Conservation (phyloP, 1,140 invertebrate genomes). For the Sycophila sp. region DNA sequence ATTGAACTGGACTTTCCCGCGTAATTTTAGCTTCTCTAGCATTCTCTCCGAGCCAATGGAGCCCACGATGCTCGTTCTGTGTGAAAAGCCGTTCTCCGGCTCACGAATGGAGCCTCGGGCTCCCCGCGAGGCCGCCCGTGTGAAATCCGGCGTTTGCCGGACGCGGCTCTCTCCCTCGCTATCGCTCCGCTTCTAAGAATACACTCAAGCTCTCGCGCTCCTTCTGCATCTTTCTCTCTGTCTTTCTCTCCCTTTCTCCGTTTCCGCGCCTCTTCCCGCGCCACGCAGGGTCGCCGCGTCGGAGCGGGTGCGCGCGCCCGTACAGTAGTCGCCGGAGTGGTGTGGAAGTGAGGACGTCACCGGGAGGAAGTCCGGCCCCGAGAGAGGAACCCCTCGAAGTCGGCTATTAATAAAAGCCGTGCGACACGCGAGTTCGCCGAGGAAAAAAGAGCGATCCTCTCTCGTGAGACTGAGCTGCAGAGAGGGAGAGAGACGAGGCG, state of each 20-base stretch:
- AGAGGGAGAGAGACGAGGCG: background rate
- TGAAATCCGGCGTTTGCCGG: no score
- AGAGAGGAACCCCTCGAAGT: background rate
- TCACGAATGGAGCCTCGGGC: no score
- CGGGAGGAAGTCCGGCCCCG: background rate
- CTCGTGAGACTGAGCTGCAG: background rate
- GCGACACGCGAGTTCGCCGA: no score
- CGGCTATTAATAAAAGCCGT: no score
- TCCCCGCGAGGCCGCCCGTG: constrained; percentile 10
- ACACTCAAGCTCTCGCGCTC: background rate
- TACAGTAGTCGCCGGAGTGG: constrained; percentile 50
- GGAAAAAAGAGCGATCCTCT: no score
- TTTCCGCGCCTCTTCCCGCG: background rate
- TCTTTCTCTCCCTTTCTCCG: background rate
- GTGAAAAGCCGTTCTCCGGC: no score
- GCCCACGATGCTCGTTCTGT: no score
- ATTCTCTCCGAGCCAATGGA: no score
- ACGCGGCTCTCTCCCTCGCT: no score
- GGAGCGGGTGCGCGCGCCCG: no score
- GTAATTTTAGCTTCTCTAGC: background rate
- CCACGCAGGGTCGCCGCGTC: background rate
- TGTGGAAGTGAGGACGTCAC: constrained; percentile 56
- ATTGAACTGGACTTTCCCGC: no score
- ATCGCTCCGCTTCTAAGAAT: no score
- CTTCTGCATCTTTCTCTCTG: background rate